A percentile compares a stretch with the other conserved stretches of the same genome.
phyloP scores from a whole-genome alignment of 2,113 vertebrate genomes.

The Callaeas wilsoni region DNA sequence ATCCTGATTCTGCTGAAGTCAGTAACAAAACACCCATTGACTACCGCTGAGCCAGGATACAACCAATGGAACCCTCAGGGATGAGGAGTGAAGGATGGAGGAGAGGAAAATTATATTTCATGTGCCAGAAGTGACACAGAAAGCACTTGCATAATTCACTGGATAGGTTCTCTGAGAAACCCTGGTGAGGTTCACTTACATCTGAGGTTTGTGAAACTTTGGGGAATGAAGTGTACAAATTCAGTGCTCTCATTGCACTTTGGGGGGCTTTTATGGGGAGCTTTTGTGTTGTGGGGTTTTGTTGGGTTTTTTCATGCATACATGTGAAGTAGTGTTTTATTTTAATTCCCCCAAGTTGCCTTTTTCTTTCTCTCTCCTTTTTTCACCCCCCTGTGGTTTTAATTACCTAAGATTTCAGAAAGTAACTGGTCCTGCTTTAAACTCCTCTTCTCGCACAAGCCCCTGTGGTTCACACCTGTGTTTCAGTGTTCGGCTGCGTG shows the following conservation, averaged over 20 bases:
- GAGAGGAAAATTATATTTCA: neutral
- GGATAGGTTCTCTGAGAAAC: neutral
- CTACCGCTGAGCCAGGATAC: neutral
- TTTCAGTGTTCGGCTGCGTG: fast-evolving
- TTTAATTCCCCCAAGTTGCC: neutral
- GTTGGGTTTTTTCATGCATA: neutral
- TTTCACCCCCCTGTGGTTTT: neutral
- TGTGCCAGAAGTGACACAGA: neutral
- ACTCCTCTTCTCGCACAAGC: neutral
- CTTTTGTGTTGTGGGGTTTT: neutral
- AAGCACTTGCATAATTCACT: neutral
- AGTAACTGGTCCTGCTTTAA: neutral
- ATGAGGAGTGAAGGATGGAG: neutral
- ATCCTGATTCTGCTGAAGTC: neutral
- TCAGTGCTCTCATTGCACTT: neutral
- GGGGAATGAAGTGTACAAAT: neutral
- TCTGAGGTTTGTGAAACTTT: neutral
- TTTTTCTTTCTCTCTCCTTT: neutral
- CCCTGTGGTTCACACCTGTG: neutral
- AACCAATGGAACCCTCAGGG: neutral
- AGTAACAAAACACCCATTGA: constrained; percentile 11
- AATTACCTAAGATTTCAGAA: neutral
- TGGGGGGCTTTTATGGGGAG: neutral
- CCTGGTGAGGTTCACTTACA: neutral
- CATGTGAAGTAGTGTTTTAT: neutral